Evolutionary conservation across 2,113 vertebrate species (phyloP), one percentile per base, ranked within the genome.

Genomic region (Turdus rufiventris): DNA sequence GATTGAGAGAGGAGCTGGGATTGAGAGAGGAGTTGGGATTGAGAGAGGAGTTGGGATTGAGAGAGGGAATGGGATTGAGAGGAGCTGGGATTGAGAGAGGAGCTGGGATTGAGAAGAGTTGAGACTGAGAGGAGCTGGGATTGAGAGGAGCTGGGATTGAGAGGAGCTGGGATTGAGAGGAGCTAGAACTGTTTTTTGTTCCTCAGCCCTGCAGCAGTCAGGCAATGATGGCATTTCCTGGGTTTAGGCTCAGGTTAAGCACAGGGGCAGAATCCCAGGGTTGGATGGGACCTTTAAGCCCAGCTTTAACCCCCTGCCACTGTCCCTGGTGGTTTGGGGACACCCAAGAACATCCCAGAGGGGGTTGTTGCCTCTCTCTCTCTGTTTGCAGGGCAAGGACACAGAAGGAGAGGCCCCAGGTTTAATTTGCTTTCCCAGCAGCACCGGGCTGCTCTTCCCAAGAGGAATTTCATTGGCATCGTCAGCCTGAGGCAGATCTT

Each of bases 211-310:
- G 18, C 26, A 48, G 51, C 66, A 62, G 76, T 2, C 17, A 20
- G 47, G 29, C 26, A 15, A 14, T 1, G 1, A 1, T 6, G 48
- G 36, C 4, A 8, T 54, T 20, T 16, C 31, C 48, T 23, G 34
- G 38, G 10, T 3, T 4, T 5, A 2, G 33, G 17, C 16, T n/a
- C 21, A 7, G 42, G 5, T 1, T 29, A 48, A 24, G 8, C 0
- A 0, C 1, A 5, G 38, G 42, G 38, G 31, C 28, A n/a, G 36
- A 20, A 20, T 1, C 8, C 31, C 29, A 5, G 19, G 16, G 47
- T 7, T n/a, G 40, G 28, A 6, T 45, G n/a, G 14, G 38, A 38
- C 38, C 9, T 6, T 3, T n/a, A 29, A 56, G 24, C 50, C 31
- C 57, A 26, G 10, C n/a, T 19, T 50, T 50, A 24, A 50, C 8